A percentile compares a stretch with the other conserved stretches of the same genome.
Evolutionary conservation across 2,888 invertebrate genomes (phyloP).

Genomic region (Pachydiplax longipennis): DNA sequence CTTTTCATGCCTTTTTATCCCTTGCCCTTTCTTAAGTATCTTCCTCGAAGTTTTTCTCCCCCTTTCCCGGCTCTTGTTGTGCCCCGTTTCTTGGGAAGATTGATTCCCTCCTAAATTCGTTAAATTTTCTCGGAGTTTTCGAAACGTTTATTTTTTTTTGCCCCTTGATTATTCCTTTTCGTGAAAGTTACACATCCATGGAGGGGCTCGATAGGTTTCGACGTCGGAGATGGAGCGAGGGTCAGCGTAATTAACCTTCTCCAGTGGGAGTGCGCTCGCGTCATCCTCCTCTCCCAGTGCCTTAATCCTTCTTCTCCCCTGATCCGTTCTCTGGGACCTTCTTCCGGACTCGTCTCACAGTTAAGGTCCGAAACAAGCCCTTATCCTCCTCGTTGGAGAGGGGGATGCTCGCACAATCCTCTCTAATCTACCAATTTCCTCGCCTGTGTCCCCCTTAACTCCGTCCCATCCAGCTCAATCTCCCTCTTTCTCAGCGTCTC

Average conservation of each 20-base stretch:
- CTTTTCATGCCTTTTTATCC: not conserved
- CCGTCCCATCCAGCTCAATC: not conserved
- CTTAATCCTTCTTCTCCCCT: not conserved
- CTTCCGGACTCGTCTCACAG: not conserved
- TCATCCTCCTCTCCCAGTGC: not conserved
- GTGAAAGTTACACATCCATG: not conserved
- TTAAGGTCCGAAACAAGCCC: not conserved
- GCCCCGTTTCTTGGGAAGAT: not conserved
- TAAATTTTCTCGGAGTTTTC: not conserved
- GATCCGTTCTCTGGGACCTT: not conserved
- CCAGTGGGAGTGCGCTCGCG: not conserved
- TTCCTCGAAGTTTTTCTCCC: not conserved
- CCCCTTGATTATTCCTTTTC: not conserved
- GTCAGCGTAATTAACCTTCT: not conserved
- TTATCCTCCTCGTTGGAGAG: not conserved
- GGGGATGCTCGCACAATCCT: not conserved
- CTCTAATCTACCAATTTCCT: constrained; percentile 41
- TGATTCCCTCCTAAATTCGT: not conserved
- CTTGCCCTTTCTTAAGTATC: not conserved
- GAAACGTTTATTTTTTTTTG: not conserved
- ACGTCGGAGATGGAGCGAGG: not conserved
- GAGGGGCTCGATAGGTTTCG: not conserved
- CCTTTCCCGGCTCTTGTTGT: not conserved
- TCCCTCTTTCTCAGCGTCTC: not conserved
- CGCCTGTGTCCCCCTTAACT: not conserved